Percentiles rank a stretch among this genome's conserved stretches.
These are phyloP conservation scores for Trypoxylon attenuatum DNA, from an alignment of 2,888 invertebrate species.

Conservation along the genomic window DNA sequence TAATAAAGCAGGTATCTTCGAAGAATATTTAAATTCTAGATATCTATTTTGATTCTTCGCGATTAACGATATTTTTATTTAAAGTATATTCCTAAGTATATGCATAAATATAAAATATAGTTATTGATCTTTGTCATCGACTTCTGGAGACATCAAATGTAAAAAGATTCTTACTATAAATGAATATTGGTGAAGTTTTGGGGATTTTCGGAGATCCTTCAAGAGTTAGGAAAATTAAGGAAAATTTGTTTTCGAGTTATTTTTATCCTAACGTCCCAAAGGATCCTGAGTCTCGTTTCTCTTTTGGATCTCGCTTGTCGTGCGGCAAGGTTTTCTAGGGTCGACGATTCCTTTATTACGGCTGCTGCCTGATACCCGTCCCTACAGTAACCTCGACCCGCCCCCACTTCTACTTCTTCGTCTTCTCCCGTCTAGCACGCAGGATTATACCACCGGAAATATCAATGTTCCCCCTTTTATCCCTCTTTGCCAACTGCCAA, in stretches of 20 bases:
- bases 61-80: too few relatives aligned
- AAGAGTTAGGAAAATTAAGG: too few relatives aligned
- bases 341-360: constrained; percentile 64
- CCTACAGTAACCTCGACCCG: constrained; percentile 18
- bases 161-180: too few relatives aligned
- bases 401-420: background rate
- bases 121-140: too few relatives aligned
- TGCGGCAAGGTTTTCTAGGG: constrained; percentile 52
- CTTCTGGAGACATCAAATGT: too few relatives aligned
- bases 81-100: too few relatives aligned
- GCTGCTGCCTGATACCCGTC: constrained; percentile 27
- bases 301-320: background rate
- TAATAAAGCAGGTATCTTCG: too few relatives aligned
- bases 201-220: too few relatives aligned
- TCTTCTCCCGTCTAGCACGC: constrained; percentile 36
- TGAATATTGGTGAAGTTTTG: too few relatives aligned
- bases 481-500: constrained; percentile 14
- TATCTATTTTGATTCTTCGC: too few relatives aligned
- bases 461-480: constrained; percentile 35
- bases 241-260: background rate
- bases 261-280: background rate
- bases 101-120: too few relatives aligned
- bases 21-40: too few relatives aligned
- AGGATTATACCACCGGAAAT: constrained; percentile 48
- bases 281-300: constrained; percentile 9